Base-by-base conservation (phyloP, 2,113 vertebrate genomes). In the Terrapene triunguis region DNA sequence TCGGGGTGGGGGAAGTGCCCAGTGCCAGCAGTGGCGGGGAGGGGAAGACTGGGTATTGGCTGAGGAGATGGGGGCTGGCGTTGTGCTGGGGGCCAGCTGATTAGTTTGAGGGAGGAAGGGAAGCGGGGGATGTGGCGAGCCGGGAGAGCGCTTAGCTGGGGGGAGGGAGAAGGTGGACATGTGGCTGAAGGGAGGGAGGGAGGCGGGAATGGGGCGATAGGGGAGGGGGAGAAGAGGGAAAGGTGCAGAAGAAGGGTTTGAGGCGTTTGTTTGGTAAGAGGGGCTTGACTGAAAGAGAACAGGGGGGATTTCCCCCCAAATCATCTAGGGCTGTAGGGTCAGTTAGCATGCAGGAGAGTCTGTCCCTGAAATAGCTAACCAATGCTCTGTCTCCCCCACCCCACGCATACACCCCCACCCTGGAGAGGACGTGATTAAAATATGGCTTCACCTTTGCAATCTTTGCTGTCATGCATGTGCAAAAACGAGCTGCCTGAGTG, bases 1-100 rank as follows among this genome's bases (percentile, higher is more conserved):
- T 2, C 2, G 5, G 8, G 4, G 54, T 35, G 25, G 3, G 2
- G 79, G 17, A 1, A 3, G 0, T 0, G 53, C 5, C 32, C 2
- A 1, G 4, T 19, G 48, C 27, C 74, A 65, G 82, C 48, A 19
- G 13, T 0, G 4, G 12, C 59, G 24, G 51, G 59, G 21, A 2
- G 14, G 12, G 0, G 2, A 17, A 32, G n/a, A 47, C 12, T 50
- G 44, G 47, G 47, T 8, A 17, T 35, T 21, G 80, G 10, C 22
- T 48, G 42, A 22, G 59, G 21, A 62, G 21, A 38, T 24, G 48
- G 62, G 59, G 69, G 47, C 11, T 69, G 59, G 19, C 27, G 51
- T 5, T 35, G 54, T 47, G 51, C 17, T 42, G 51, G n/a, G 16
- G 29, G 32, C 22, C 62, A 65, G 54, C 3, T 22, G 21, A 24